Conservation (phyloP, 2,797 vertebrate species). For the Parauchenoglanis ngamensis region DNA sequence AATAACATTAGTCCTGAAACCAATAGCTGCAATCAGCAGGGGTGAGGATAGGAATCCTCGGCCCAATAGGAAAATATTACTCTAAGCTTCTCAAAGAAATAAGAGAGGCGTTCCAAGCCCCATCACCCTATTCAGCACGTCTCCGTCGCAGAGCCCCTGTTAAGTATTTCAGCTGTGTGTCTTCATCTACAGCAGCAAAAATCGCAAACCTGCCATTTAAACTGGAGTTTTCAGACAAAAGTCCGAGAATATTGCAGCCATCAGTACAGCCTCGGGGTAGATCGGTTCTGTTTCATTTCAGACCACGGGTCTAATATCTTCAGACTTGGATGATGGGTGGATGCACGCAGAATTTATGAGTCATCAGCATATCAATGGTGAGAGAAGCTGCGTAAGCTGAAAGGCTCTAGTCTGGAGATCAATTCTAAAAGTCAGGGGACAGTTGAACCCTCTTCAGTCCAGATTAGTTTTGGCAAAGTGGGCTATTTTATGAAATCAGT, state of each 20-base stretch:
- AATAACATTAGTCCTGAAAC: background rate
- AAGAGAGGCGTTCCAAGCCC: background rate
- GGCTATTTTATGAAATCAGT: too few relatives aligned
- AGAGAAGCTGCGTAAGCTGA: background rate
- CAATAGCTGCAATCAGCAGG: background rate
- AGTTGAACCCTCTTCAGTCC: background rate
- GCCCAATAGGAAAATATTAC: background rate
- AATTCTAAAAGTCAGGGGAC: background rate
- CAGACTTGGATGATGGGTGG: background rate
- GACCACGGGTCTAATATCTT: background rate
- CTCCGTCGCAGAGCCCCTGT: background rate
- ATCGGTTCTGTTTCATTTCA: background rate
- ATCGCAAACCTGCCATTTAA: background rate
- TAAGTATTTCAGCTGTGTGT: background rate
- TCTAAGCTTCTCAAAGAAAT: background rate
- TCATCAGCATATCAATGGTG: background rate
- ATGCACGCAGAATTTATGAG: background rate
- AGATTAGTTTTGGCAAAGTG: background rate
- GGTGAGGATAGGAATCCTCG: background rate
- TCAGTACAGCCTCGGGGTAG: background rate
- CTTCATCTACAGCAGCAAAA: background rate
- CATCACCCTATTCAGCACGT: background rate
- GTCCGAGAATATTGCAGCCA: conserved; percentile 5
- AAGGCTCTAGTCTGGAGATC: background rate
- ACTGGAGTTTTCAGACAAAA: background rate